Evolutionary conservation across 2,888 invertebrate genomes (phyloP), one percentile per base, ranked within the genome.

Genomic region (Drosophila hamatofila): DNA sequence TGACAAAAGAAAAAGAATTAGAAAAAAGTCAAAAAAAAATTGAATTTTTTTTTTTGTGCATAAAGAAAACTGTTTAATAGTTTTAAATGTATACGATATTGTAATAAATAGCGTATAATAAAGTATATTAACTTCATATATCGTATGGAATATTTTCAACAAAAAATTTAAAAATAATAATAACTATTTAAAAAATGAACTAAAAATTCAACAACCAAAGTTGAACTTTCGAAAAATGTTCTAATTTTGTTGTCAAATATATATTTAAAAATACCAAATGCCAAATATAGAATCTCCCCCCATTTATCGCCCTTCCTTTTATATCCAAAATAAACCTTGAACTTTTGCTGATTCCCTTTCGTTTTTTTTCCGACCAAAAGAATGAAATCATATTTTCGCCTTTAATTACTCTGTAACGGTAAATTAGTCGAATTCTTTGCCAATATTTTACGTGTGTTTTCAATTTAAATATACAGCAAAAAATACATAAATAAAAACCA

Each of bases 341-440:
- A 74, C 79, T 75, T 71, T 67, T n/a, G n/a, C 46, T 27, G 11
- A 39, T 35, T 39, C 30, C 16, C 14, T 25, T 46, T 46, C 8
- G n/a, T 16, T 46, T 8, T 6, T 18, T 46, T 8, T 6, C 12
- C 6, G 11, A n/a, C 2, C 48, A 11, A 56, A 48, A 60, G 57
- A 70, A 77, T 59, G 35, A 74, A 73, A 78, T 64, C 63, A 58
- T 54, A 79, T 52, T 65, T 72, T 69, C n/a, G 23, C 9, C 71
- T 69, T 81, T 75, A 83, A 83, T 78, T 75, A 71, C 33, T 66
- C 75, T 73, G 79, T 79, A 84, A 88, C 88, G 85, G 84, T 84
- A 75, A 62, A 33, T 55, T 39, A 69, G 78, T 72, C 59, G 62
- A 57, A 39, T 49, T 70, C 51, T 55, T 55, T 18, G 63, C 64